These are phyloP conservation scores for Drosophila fungiperda DNA, from an alignment of 2,888 invertebrate genomes.

Conservation along the genomic window DNA sequence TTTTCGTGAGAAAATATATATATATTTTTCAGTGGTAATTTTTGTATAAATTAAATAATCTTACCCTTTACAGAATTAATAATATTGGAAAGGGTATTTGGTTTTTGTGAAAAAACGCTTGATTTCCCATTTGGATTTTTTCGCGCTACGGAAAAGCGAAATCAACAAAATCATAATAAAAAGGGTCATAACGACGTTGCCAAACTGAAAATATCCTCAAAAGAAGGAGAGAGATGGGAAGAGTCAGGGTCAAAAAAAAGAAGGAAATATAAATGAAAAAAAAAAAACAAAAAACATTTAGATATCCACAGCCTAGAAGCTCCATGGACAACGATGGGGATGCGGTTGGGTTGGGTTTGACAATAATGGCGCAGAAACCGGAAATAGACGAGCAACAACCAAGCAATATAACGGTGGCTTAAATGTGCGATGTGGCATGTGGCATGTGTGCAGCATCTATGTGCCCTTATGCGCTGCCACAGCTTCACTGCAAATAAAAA, in stretches of 20 bases:
- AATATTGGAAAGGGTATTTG: slow-evolving; percentile 28
- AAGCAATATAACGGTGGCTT: slow-evolving; percentile 56
- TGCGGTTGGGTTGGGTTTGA: slow-evolving; percentile 16
- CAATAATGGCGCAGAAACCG: slow-evolving; percentile 65
- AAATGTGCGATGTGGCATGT: slow-evolving; percentile 46
- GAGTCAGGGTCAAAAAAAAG: slow-evolving; percentile 5
- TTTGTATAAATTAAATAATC: background rate
- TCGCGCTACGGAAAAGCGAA: slow-evolving; percentile 58
- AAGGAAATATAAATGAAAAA: slow-evolving; percentile 59
- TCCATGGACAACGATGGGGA: slow-evolving; percentile 14
- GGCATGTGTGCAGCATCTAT: slow-evolving; percentile 27
- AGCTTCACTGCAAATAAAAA: slow-evolving; percentile 71
- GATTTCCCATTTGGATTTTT: slow-evolving; percentile 24
- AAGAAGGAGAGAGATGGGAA: background rate
- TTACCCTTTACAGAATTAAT: background rate
- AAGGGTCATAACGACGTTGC: slow-evolving; percentile 54
- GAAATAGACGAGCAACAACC: slow-evolving; percentile 66
- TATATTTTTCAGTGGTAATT: background rate
- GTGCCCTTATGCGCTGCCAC: slow-evolving; percentile 25
- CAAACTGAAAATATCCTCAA: slow-evolving; percentile 49
- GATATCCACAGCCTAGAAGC: slow-evolving; percentile 59
- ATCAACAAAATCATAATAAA: slow-evolving; percentile 78
- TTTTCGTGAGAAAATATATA: background rate
- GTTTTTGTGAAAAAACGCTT: slow-evolving; percentile 7
- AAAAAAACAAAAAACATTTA: slow-evolving; percentile 65